Base-by-base conservation (phyloP, 2,888 invertebrate species). In the Listrodromus nycthemerus region DNA sequence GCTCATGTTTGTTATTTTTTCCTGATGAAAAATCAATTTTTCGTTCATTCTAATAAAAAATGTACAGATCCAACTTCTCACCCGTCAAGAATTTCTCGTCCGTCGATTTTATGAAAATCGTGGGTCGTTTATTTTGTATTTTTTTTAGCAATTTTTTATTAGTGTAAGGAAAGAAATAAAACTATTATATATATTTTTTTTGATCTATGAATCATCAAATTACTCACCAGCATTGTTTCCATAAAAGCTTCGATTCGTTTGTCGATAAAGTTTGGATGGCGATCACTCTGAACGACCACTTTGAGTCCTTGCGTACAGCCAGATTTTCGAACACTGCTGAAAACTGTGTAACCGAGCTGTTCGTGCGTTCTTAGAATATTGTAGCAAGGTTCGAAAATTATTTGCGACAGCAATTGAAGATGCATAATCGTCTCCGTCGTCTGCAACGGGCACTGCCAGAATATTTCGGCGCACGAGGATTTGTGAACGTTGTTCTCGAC, bases 261-360 rank as follows among this genome's bases (percentile, higher is more conserved):
- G 92, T 99, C 98, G 16, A 99, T 95, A 93, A 95, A 97, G 5
- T 95, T 94, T 0, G 99, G 98, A 91, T 97, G 96, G 50, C 96
- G 95, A 78, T 97, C 96, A 16, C 97, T 97, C 93, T 98, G 98
- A 0, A 98, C 96, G 71, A 97, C 96, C 1, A 98, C 94, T 33
- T 97, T 94, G 16, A 98, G 93, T 0, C 98, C 98, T 92, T 98
- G 98, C 0, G 96, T 96, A 8, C 98, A 98, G 93, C 97, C 97
- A 0, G 97, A 95, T 81, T 97, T 95, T 4, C 98, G 95, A 13
- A 98, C 95, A 0, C 97, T 98, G 91, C 98, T 97, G 93, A 97
- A 97, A 66, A 99, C 99, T 89, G 99, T 98, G 93, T 99, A 99
- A 21, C 99, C 99, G 7, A 98, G 94, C 94, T 98, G 98, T 92